Base-by-base conservation (phyloP, 1,140 invertebrate genomes). In the Drosophila elegans region DNA sequence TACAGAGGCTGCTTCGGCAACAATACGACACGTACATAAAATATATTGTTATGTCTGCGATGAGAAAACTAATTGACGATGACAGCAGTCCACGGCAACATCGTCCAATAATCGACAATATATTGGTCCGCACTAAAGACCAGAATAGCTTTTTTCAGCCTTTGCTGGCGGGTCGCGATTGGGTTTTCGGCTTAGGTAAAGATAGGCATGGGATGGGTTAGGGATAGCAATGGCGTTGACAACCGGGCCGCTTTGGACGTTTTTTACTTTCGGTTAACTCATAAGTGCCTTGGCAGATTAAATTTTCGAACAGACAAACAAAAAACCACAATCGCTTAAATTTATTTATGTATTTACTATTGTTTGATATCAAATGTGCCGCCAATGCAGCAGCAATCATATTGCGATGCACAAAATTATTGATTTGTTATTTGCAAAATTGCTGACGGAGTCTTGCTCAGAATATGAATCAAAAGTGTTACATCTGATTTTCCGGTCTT, bases 31-130 rank as follows among this genome's bases (percentile, higher is more conserved):
- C 57, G 78, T 81, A 84, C 54, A 84, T 81, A 84, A 84, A 84
- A 84, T 81, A 82, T 84, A 80, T 84, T 84, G 76, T 84, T 82
- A 82, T 84, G 71, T 77, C 76, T 83, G 67, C 79, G 79, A 60
- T 82, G 81, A 82, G 80, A 84, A 84, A 84, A 82, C 81, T 82
- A 84, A 84, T 82, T 84, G 80, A 77, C 73, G 81, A 82, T 84
- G 81, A 83, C 81, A 82, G 69, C 74, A 56, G 61, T 69, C 46
- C 54, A 46, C 53, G 64, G 39, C 48, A 36, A 48, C 7, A 32
- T 21, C 62, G 12, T 34, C 42, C 44, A 63, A 63, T 71, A 71
- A 46, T 34, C 48, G 56, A 54, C n/a, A 32, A 27, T 11, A 41
- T 9, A 27, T 4, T 13, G 38, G 21, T 27, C 27, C 12, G 29